These are phyloP conservation scores for Sinotaia quadrata DNA, from an alignment of 2,888 invertebrate species.

Conservation along the genomic window DNA sequence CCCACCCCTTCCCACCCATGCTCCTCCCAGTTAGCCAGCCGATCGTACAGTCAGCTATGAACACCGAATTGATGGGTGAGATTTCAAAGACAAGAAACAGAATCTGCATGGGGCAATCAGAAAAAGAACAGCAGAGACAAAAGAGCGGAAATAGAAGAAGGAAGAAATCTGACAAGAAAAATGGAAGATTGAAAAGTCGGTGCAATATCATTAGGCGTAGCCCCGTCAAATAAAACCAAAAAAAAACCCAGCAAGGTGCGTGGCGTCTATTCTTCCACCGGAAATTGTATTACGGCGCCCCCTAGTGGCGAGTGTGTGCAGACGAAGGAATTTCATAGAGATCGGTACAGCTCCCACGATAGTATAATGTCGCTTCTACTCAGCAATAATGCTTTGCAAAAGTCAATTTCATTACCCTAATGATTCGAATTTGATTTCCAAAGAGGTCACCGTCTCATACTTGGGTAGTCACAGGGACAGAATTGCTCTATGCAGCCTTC, in stretches of 20 bases:
- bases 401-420: conserved; percentile 25
- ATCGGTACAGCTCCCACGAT: background rate
- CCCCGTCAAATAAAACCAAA: conserved; percentile 23
- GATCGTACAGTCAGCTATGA: too few species aligned
- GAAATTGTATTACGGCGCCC: conserved; percentile 25
- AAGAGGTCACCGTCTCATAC: background rate
- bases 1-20: too few species aligned
- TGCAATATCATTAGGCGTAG: conserved; percentile 24
- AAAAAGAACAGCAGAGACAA: background rate
- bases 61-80: background rate
- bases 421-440: conserved; percentile 25
- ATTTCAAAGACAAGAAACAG: background rate
- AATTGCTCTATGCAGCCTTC: conserved; percentile 10
- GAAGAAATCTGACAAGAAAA: conserved; percentile 28
- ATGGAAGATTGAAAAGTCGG: conserved; percentile 26
- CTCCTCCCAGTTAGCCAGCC: too few species aligned
- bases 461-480: background rate
- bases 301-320: conserved; percentile 8
- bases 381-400: conserved; percentile 15
- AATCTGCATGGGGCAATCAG: background rate
- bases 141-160: conserved; percentile 18
- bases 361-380: background rate
- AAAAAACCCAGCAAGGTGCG: conserved; percentile 4
- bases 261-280: conserved; percentile 5
- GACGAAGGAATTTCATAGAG: background rate